Evolutionary conservation across 1,140 invertebrate species (phyloP).

Genomic region (Lepidostoma basale): DNA sequence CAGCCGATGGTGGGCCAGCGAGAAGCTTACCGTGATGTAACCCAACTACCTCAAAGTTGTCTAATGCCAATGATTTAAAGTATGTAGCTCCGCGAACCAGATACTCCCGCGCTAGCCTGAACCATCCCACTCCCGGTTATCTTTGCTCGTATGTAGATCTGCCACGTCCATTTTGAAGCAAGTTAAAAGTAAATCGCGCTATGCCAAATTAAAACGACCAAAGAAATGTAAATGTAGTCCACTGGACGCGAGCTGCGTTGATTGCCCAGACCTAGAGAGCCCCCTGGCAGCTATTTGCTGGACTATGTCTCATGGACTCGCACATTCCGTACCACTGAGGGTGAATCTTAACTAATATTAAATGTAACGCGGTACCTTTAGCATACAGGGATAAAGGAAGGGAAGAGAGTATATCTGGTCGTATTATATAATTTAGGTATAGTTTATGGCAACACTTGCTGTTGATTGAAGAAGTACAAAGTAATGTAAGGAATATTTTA

Average conservation of each 20-base stretch:
- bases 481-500: conserved; percentile 35
- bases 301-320: background rate
- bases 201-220: conserved; percentile 19
- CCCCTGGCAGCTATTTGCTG: conserved; percentile 3
- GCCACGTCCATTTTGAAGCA: background rate
- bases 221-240: conserved; percentile 22
- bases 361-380: background rate
- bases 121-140: background rate
- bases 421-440: conserved; percentile 25
- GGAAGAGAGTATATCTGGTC: conserved; percentile 31
- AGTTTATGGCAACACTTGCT: conserved; percentile 7
- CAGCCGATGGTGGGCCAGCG: background rate
- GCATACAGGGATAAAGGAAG: conserved; percentile 2
- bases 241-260: background rate
- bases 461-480: conserved; percentile 32
- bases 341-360: background rate
- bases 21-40: conserved; percentile 15
- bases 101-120: background rate
- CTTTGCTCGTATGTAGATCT: too few relatives aligned
- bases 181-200: conserved; percentile 7
- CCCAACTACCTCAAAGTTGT: conserved; percentile 28
- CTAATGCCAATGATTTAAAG: conserved; percentile 30
- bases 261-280: conserved; percentile 4
- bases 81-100: conserved; percentile 2
- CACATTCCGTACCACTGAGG: conserved; percentile 3